Percentiles rank a stretch among this genome's conserved stretches.
phyloP scores from a whole-genome alignment of 2,797 vertebrate genomes.

The Miichthys miiuy region DNA sequence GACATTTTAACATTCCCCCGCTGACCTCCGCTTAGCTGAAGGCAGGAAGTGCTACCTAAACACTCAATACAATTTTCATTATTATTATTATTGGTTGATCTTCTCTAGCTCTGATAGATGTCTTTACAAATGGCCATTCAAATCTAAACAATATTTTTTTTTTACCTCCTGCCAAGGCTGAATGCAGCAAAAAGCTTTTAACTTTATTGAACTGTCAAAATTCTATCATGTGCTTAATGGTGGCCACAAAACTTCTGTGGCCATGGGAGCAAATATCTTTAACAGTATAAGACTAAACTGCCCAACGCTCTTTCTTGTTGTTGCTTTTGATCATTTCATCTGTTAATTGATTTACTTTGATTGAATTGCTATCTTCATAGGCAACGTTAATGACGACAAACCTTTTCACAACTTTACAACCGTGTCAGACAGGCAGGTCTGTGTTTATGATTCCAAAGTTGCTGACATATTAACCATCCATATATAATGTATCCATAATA shows the following conservation, averaged over 20 bases:
- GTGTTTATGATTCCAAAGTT: background rate
- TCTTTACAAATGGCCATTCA: background rate
- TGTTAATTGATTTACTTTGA: background rate
- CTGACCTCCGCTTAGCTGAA: background rate
- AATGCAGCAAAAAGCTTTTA: constrained; percentile 54
- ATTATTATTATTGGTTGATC: background rate
- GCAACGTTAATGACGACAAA: background rate
- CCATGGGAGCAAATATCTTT: background rate
- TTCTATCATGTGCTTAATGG: constrained; percentile 24
- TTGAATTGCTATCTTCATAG: background rate
- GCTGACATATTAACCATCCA: background rate
- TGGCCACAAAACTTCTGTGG: background rate
- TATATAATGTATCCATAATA: background rate
- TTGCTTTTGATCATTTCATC: background rate
- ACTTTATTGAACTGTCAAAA: constrained; percentile 53
- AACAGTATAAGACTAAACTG: background rate
- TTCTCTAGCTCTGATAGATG: constrained; percentile 26
- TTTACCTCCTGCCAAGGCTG: constrained; percentile 26
- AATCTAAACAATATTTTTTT: background rate
- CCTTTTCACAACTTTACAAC: too few relatives aligned
- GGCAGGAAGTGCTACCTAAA: background rate
- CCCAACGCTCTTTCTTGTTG: background rate
- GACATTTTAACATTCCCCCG: background rate
- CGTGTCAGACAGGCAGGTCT: too few relatives aligned
- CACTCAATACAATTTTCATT: background rate